phyloP scores from a whole-genome alignment of 2,888 invertebrate species.

The Cephus rjabovi region DNA sequence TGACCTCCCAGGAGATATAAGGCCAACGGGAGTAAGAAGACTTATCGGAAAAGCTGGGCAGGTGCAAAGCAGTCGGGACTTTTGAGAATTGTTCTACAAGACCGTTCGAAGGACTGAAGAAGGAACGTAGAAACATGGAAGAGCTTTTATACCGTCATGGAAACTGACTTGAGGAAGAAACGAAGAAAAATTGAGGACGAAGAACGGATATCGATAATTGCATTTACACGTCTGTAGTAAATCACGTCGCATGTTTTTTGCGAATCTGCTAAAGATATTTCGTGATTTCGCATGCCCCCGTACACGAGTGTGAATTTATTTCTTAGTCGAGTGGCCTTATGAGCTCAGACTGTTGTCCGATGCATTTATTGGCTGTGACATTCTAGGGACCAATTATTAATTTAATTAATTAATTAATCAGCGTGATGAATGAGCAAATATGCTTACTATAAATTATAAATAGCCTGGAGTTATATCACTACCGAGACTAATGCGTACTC shows the following conservation, averaged over 20 bases:
- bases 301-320: background rate
- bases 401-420: constrained; percentile 18
- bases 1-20: too few relatives aligned
- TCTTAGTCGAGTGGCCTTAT: constrained; percentile 45
- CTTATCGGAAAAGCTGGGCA: too few relatives aligned
- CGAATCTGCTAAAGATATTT: background rate
- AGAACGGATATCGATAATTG: background rate
- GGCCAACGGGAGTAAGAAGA: too few relatives aligned
- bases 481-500: background rate
- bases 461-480: background rate
- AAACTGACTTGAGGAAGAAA: too few relatives aligned
- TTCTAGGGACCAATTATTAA: constrained; percentile 61
- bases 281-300: background rate
- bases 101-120: too few relatives aligned
- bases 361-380: constrained; percentile 67
- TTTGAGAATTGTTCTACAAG: too few relatives aligned
- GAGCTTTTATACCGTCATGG: too few relatives aligned
- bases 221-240: background rate
- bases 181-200: too few relatives aligned
- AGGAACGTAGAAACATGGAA: too few relatives aligned
- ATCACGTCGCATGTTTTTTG: background rate
- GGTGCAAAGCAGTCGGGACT: too few relatives aligned
- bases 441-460: background rate
- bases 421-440: background rate
- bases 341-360: constrained; percentile 50